Evolutionary conservation across 1,140 invertebrate species (phyloP).

Genomic region (Macrosteles quadrilineatus): DNA sequence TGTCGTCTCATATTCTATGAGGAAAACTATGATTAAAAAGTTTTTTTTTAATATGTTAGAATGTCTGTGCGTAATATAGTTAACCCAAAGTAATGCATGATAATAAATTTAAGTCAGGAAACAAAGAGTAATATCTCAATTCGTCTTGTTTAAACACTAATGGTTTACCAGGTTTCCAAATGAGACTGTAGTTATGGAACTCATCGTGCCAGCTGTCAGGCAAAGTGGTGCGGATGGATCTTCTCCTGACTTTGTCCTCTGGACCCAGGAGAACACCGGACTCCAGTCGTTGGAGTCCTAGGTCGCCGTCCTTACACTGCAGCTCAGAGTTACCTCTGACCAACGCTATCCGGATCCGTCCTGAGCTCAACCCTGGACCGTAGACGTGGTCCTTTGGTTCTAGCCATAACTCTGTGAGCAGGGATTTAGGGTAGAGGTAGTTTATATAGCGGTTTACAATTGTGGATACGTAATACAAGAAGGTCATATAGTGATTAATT

Average conservation of each 20-base stretch:
- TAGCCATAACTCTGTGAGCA: slow-evolving; percentile 38
- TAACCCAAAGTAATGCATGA: too few relatives aligned
- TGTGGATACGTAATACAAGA: too few relatives aligned
- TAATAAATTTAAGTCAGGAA: too few relatives aligned
- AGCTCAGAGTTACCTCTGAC: slow-evolving; percentile 36
- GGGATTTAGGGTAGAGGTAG: too few relatives aligned
- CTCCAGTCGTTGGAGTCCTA: slow-evolving; percentile 35
- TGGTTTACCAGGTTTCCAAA: slow-evolving; percentile 59
- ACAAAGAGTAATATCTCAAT: too few relatives aligned
- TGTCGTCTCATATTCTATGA: too few relatives aligned
- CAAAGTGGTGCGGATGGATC: slow-evolving; percentile 15
- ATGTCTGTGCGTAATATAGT: too few relatives aligned
- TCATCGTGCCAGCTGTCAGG: slow-evolving; percentile 55
- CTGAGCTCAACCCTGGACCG: slow-evolving; percentile 37
- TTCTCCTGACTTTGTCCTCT: slow-evolving; percentile 25
- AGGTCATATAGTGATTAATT: too few relatives aligned
- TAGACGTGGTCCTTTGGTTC: slow-evolving; percentile 38
- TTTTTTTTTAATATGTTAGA: too few relatives aligned
- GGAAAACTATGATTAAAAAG: too few relatives aligned
- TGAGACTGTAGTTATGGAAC: slow-evolving; percentile 61
- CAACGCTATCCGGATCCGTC: slow-evolving; percentile 35
- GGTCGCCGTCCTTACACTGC: slow-evolving; percentile 18
- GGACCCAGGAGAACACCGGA: slow-evolving; percentile 36
- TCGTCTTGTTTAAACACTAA: background rate
- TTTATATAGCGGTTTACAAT: too few relatives aligned